Evolutionary conservation across 1,140 invertebrate genomes (phyloP), one percentile per base, ranked within the genome.

Genomic region (Drosophila orosa): DNA sequence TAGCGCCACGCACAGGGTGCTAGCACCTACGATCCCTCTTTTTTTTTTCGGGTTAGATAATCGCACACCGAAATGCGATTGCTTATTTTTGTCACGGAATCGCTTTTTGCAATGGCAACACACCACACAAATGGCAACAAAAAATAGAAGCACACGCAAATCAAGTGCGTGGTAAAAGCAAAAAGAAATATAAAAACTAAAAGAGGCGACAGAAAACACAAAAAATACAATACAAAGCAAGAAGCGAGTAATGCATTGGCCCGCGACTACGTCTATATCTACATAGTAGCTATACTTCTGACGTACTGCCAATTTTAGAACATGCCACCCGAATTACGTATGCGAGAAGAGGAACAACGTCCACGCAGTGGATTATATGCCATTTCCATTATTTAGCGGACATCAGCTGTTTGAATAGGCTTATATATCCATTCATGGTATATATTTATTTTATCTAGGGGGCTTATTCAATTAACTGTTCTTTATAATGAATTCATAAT

Each of bases 11-110:
- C 19, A 3, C 17, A 29, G 37, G 33, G 37, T 13, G 44, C 12
- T 17, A n/a, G n/a, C n/a, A n/a, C 35, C 47, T 31, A 6, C 55
- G 33, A 44, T 73, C 25, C 12, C 24, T 10, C 13, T 52, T 40
- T 50, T 5, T 47, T 47, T 69, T 58, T 72, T 33, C 12, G 47
- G 48, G 58, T 74, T 74, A 74, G 71, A 74, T 74, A 74, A 74
- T 35, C 56, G 61, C 12, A 4, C 33, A 12, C 13, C 25, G 54
- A 72, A 24, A 19, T 54, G 22, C 48, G 57, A 74, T 74, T 61
- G 57, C 42, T 42, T 74, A 74, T 74, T 74, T 74, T 31, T 63
- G 72, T 74, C 69, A 74, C 72, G 69, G 59, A 74, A 56, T 55
- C 31, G 42, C 13, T 35, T 54, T 56, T 52, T 73, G 69, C 40